Conservation (phyloP, 2,113 vertebrate genomes). For the Corythoichthys haematopterus region DNA sequence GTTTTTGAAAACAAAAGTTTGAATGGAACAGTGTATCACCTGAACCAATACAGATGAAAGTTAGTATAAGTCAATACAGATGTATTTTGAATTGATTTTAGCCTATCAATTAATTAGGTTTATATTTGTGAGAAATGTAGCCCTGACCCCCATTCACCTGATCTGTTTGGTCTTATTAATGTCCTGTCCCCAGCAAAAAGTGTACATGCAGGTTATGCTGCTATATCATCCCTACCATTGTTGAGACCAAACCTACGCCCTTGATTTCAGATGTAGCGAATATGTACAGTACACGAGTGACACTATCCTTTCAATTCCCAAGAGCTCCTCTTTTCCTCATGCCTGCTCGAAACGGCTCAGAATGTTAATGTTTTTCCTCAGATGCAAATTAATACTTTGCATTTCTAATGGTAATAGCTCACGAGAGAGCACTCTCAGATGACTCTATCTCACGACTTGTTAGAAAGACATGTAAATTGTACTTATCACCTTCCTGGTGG, state of each 20-base stretch:
- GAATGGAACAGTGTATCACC: too few species aligned
- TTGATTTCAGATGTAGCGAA: slow-evolving; percentile 28
- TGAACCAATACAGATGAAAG: too few species aligned
- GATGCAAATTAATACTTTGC: slow-evolving; percentile 59
- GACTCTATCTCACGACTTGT: slow-evolving; percentile 44
- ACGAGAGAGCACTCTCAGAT: slow-evolving; percentile 34
- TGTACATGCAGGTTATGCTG: too few species aligned
- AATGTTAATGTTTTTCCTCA: slow-evolving; percentile 62
- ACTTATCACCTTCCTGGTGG: slow-evolving; percentile 51
- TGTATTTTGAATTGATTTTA: too few species aligned
- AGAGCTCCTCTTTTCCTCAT: slow-evolving; percentile 34
- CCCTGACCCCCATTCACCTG: too few species aligned
- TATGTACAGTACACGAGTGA: neutral
- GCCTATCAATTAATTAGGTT: too few species aligned
- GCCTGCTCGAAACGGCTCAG: slow-evolving; percentile 53
- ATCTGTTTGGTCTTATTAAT: too few species aligned
- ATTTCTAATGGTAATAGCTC: slow-evolving; percentile 61
- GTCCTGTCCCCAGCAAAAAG: too few species aligned
- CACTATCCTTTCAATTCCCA: slow-evolving; percentile 9
- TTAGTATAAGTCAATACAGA: too few species aligned
- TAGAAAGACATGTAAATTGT: slow-evolving; percentile 60
- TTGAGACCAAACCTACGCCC: neutral
- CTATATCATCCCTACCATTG: too few species aligned
- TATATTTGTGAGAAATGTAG: too few species aligned
- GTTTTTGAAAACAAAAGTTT: too few species aligned